Base-by-base conservation (phyloP, 1,140 invertebrate genomes). In the Drosophila bifasciata region DNA sequence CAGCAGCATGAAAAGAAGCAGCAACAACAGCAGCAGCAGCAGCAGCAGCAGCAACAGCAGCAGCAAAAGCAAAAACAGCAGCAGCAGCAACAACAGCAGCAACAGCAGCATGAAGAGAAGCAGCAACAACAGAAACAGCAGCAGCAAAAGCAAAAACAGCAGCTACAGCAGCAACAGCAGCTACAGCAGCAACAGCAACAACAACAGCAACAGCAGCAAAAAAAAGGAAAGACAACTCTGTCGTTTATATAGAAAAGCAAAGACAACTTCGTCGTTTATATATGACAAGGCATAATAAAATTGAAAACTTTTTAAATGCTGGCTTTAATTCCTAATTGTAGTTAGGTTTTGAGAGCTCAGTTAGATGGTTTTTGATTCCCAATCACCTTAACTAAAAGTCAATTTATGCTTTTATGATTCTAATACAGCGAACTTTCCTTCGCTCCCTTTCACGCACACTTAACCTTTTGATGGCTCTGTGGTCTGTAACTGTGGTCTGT, bases 271-370 rank as follows among this genome's bases (percentile, higher is more conserved):
- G 45, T 60, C 51, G 68, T 58, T 62, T 79, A 59, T 74, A 48
- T 43, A 52, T 23, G 55, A 64, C 36, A 60, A 75, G 75, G 19
- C 19, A 21, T 21, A 83, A 84, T 75, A 70, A 83, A 25, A 9
- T 78, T 83, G 62, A 63, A 66, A 83, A 83, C 45, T 79, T 83
- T 83, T 84, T 84, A 63, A 83, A 75, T 83, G 74, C 68, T 28
- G 68, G 57, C 61, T n/a, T n/a, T n/a, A n/a, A n/a, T n/a, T n/a
- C n/a, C n/a, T n/a, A n/a, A n/a, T n/a, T n/a, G n/a, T n/a, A n/a
- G n/a, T n/a, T n/a, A n/a, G n/a, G n/a, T n/a, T n/a, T n/a, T n/a
- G n/a, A n/a, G n/a, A n/a, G n/a, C n/a, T n/a, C n/a, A n/a, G n/a
- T n/a, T n/a, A n/a, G n/a, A n/a, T n/a, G n/a, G 43, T 43, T 56